These are phyloP conservation scores for Thymelicus sylvestris DNA, from an alignment of 2,888 invertebrate genomes.

Conservation along the genomic window DNA sequence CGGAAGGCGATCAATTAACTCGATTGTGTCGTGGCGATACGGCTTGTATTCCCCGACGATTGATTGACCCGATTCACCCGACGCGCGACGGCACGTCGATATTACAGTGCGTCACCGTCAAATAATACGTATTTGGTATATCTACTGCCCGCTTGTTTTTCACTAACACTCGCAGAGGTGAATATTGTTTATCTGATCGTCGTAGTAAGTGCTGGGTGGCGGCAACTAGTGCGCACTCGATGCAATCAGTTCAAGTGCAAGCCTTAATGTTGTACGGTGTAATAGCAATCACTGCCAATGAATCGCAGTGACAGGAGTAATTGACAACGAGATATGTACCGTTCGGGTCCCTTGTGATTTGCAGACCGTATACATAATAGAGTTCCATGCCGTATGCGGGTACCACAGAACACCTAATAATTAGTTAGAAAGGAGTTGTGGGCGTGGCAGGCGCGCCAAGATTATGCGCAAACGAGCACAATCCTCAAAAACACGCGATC, in stretches of 20 bases:
- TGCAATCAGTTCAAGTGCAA: constrained; percentile 36
- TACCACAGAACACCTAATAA: too few species aligned
- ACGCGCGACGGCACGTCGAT: constrained; percentile 2
- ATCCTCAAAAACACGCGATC: too few species aligned
- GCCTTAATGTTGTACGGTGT: constrained; percentile 32
- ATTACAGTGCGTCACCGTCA: constrained; percentile 5
- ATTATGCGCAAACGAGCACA: too few species aligned
- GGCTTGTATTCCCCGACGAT: constrained; percentile 1
- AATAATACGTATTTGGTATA: background rate
- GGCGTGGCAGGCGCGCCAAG: too few species aligned
- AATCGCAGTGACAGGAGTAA: constrained; percentile 33
- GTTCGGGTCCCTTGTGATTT: constrained; percentile 31
- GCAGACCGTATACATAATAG: too few species aligned
- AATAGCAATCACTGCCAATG: constrained; percentile 44
- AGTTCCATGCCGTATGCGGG: too few species aligned
- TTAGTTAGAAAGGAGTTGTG: too few species aligned
- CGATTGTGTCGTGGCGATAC: constrained; percentile 19
- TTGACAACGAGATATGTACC: constrained; percentile 39
- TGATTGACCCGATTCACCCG: constrained; percentile 28
- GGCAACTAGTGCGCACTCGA: constrained; percentile 21
- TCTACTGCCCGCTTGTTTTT: background rate
- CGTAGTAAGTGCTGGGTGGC: background rate
- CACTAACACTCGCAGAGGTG: background rate
- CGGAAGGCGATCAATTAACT: constrained; percentile 24
- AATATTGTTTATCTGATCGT: constrained; percentile 2